A percentile compares a stretch with the other conserved stretches of the same genome.
phyloP scores from a whole-genome alignment of 2,113 vertebrate genomes.

The Noturus placidus region DNA sequence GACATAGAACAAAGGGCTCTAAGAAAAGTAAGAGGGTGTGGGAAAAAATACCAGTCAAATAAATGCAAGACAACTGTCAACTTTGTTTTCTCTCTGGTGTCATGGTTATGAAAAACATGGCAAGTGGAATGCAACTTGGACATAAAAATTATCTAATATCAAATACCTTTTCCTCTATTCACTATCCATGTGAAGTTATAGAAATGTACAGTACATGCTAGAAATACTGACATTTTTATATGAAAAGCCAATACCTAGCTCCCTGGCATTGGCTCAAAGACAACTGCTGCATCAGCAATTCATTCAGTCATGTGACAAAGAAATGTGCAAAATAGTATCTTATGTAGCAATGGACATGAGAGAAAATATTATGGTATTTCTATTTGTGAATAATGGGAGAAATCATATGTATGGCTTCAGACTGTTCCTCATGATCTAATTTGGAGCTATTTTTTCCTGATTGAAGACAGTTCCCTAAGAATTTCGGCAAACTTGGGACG shows the following conservation, averaged over 20 bases:
- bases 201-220: neutral
- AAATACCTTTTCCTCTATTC: neutral
- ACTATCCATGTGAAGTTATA: neutral
- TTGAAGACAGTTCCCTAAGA: conserved; percentile 81
- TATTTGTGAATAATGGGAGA: conserved; percentile 27
- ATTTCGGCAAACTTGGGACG: conserved; percentile 90
- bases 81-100: neutral
- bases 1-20: neutral
- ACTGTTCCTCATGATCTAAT: conserved; percentile 3
- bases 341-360: conserved; percentile 34
- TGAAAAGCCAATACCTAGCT: conserved; percentile 29
- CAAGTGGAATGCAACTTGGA: no score
- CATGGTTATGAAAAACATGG: neutral
- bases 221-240: conserved; percentile 39
- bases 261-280: conserved; percentile 47
- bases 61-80: conserved; percentile 4
- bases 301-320: conserved; percentile 36
- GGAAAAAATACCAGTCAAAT: neutral
- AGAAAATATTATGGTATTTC: conserved; percentile 29
- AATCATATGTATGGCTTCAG: conserved; percentile 31
- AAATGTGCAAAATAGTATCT: conserved; percentile 1
- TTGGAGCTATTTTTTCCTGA: conserved; percentile 81
- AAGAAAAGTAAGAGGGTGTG: neutral
- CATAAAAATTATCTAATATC: neutral
- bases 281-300: conserved; percentile 47